Evolutionary conservation across 2,797 vertebrate genomes (phyloP), one percentile per base, ranked within the genome.

Genomic region (Benthosema pterotum): DNA sequence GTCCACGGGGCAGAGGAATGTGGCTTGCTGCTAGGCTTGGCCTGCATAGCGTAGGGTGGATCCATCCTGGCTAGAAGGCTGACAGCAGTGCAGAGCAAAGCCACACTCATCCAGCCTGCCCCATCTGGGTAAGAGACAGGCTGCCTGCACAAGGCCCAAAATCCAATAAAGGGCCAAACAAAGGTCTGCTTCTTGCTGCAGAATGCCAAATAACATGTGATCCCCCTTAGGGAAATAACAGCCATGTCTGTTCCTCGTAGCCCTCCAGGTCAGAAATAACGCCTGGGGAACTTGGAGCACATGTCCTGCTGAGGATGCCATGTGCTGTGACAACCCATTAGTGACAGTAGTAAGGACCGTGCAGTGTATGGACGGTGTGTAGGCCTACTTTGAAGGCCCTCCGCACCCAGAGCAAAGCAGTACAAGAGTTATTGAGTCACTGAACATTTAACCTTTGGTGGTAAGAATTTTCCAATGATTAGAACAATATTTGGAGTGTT

Each of bases 151-250:
- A 47, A 77, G 71, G 75, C 72, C 76, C 67, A 63, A 86, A 91
- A 92, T 92, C 82, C 84, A 93, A 92, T 92, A 92, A 93, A 84
- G 83, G 53, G 65, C 45, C 60, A 78, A 81, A 93, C 89, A 92
- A 93, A 92, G 84, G 72, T 63, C 69, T 74, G 74, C 78, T 91
- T 91, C 75, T 90, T 90, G 69, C 77, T 71, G 74, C 66, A 61
- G 75, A 82, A 89, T 88, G 82, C 80, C 80, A 88, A 89, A 89
- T 80, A 92, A 87, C 91, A 92, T 91, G 90, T 89, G 92, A 92
- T 84, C 78, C 72, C 75, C 69, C 76, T 78, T 67, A 78, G 73
- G 78, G 71, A 80, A 84, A 89, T 83, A 83, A 82, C 75, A 69
- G 57, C 60, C 42, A 51, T 75, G 75, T 81, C 82, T 86, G 83